Evolutionary conservation across 2,113 vertebrate species (phyloP).

Genomic region (Hippocampus guttulatus): DNA sequence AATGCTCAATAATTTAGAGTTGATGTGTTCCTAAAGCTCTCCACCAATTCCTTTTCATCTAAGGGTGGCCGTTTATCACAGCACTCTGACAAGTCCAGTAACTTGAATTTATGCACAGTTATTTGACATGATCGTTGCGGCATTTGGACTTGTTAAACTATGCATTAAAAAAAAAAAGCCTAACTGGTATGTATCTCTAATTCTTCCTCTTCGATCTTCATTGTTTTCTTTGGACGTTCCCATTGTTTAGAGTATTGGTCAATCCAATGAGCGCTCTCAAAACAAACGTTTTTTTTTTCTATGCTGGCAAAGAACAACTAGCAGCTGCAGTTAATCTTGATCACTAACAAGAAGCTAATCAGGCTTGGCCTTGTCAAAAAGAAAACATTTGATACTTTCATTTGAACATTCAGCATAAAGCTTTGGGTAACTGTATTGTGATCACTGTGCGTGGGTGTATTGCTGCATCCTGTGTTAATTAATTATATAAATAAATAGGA

Average conservation of each 20-base stretch:
- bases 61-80: not conserved
- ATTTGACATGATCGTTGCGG: not conserved
- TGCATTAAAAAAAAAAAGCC: not conserved
- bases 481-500: not conserved
- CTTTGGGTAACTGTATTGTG: not conserved
- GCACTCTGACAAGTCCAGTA: not conserved
- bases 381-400: not conserved
- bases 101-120: not conserved
- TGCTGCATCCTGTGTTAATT: not conserved
- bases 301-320: not conserved
- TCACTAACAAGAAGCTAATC: not conserved
- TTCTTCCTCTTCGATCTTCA: not conserved
- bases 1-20: not conserved
- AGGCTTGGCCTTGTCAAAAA: not conserved
- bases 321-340: not conserved
- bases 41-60: not conserved
- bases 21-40: not conserved
- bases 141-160: not conserved
- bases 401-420: not conserved
- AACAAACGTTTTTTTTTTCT: not conserved
- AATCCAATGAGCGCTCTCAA: not conserved
- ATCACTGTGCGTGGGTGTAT: not conserved
- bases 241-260: constrained; percentile 1
- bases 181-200: not conserved
- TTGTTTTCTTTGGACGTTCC: not conserved